Percentiles rank a stretch among this genome's conserved stretches.
These are phyloP conservation scores for Sturmia bella DNA, from an alignment of 2,888 invertebrate species.

Conservation along the genomic window DNA sequence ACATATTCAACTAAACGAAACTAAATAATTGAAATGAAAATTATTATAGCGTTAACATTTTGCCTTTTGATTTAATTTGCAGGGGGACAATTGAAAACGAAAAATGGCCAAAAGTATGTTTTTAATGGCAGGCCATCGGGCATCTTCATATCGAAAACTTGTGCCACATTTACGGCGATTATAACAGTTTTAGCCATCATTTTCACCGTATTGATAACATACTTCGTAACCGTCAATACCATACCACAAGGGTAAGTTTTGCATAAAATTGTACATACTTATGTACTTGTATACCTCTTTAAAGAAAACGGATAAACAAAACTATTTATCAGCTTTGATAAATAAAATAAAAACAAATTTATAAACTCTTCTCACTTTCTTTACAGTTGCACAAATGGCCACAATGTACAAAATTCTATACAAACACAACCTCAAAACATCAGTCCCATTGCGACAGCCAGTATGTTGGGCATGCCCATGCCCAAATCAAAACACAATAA, in stretches of 20 bases:
- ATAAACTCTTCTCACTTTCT: conserved; percentile 31
- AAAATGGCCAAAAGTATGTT: conserved; percentile 82
- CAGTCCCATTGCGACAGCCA: conserved; percentile 73
- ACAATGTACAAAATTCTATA: conserved; percentile 64
- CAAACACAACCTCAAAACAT: conserved; percentile 60
- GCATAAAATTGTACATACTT: too few species aligned
- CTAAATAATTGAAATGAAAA: conserved; percentile 43
- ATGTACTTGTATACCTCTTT: too few species aligned
- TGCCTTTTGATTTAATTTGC: conserved; percentile 56
- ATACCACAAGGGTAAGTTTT: conserved; percentile 76
- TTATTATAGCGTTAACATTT: conserved; percentile 12
- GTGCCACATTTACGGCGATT: conserved; percentile 76
- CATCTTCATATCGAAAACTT: conserved; percentile 79
- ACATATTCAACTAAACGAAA: not conserved
- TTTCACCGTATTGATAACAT: conserved; percentile 78
- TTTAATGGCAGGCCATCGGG: conserved; percentile 81
- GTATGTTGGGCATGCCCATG: conserved; percentile 73
- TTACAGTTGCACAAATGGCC: conserved; percentile 76
- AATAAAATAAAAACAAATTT: not conserved
- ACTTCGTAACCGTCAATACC: conserved; percentile 77
- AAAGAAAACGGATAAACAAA: too few species aligned
- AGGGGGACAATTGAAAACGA: conserved; percentile 82
- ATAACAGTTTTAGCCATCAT: conserved; percentile 78
- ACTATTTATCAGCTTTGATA: too few species aligned
- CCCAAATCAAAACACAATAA: conserved; percentile 64